phyloP scores from a whole-genome alignment of 2,888 invertebrate genomes.

The Plagodis pulveraria region DNA sequence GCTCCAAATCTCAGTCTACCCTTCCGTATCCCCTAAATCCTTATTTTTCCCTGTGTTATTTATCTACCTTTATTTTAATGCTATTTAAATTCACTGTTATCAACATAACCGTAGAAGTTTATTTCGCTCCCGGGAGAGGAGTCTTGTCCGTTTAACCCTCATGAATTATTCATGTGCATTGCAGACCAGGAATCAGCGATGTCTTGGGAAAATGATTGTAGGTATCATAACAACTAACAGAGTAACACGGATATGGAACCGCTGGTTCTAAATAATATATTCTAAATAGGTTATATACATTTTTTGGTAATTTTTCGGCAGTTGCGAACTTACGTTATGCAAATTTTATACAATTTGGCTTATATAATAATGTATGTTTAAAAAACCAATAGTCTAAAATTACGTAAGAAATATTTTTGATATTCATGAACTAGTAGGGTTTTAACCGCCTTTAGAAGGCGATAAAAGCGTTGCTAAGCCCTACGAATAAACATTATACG shows the following conservation, averaged over 20 bases:
- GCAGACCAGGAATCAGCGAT: constrained; percentile 55
- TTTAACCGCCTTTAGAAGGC: too few relatives aligned
- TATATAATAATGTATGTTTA: too few relatives aligned
- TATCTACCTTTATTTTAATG: constrained; percentile 15
- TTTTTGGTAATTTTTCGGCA: too few relatives aligned
- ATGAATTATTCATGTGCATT: constrained; percentile 62
- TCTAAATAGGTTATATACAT: not conserved
- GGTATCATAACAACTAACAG: constrained; percentile 50
- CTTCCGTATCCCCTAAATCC: constrained; percentile 11
- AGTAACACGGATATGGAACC: constrained; percentile 45
- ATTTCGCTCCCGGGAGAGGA: constrained; percentile 44
- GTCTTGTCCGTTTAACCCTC: constrained; percentile 62
- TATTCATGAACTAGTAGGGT: too few relatives aligned
- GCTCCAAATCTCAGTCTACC: constrained; percentile 12
- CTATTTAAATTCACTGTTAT: constrained; percentile 32
- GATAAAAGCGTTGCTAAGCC: too few relatives aligned
- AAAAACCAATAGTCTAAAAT: too few relatives aligned
- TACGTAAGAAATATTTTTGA: too few relatives aligned
- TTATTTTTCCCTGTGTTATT: constrained; percentile 14
- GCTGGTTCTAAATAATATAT: constrained; percentile 10
- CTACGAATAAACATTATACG: too few relatives aligned
- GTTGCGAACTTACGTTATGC: too few relatives aligned
- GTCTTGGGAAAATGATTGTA: constrained; percentile 52
- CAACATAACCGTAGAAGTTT: constrained; percentile 42
- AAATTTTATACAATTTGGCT: not conserved